Base-by-base conservation (phyloP, 2,888 invertebrate species). In the Parnassius glacialis region DNA sequence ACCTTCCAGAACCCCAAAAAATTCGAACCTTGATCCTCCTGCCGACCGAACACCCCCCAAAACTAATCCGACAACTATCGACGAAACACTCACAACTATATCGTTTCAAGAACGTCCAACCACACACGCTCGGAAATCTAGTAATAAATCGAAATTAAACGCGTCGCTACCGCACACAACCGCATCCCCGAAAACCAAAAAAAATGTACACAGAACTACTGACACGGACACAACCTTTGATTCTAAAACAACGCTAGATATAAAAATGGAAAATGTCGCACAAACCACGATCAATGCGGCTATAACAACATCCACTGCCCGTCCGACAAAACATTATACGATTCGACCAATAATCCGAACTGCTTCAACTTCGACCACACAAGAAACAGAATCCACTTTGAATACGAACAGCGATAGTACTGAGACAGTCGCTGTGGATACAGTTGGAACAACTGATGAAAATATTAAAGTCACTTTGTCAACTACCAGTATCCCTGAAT, bases 241-340 rank as follows among this genome's bases (percentile, higher is more conserved):
- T 67, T 68, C 79, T 45, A 87, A 84, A 16, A 80, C 79, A 55
- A 86, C 84, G 34, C 84, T 82, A 71, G 80, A 82, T 13, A 67
- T 73, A 45, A 90, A 81, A 78, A 77, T 76, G 25, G 85, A 87
- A 62, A 71, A 76, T 60, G 74, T 71, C 43, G 73, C 74, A 55
- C 75, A 81, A 55, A 79, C 79, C 54, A 78, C 82, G 54, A 70
- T 65, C 51, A 87, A 80, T 73, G 79, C 80, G 59, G 73, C 78
- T 64, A 80, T 83, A 54, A 80, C 71, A 42, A 73, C 84, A 62
- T 80, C 86, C 65, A 85, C 89, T 58, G 80, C 80, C 67, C 82
- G 86, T 61, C 89, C 93, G 54, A 88, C 92, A 62, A 90, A 92
- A 72, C 89, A 90, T 70, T 93, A 93, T 69, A 92, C 93, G 56